A percentile compares a stretch with the other conserved stretches of the same genome.
phyloP scores from a whole-genome alignment of 2,113 vertebrate species.

The Salvelinus namaycush region DNA sequence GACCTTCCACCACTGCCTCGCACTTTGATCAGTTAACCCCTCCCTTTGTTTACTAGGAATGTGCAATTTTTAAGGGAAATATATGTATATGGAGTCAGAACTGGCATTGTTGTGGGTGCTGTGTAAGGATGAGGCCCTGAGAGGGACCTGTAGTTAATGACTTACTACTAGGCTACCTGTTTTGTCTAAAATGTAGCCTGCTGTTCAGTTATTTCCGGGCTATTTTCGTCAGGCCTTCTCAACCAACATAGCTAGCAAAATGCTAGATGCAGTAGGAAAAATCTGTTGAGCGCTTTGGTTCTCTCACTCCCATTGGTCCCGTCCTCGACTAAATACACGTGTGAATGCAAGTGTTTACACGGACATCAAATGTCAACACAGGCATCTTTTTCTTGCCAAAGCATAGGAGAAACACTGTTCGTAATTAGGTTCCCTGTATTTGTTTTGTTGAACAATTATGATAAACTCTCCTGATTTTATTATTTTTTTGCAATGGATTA shows the following conservation, averaged over 20 bases:
- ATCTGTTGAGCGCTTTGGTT: too few relatives aligned
- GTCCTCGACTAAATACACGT: too few relatives aligned
- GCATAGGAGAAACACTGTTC: not conserved
- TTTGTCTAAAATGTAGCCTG: not conserved
- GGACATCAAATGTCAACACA: not conserved
- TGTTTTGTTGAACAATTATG: conserved; percentile 44
- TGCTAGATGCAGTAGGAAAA: too few relatives aligned
- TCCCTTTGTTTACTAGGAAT: conserved; percentile 72
- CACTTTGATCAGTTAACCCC: conserved; percentile 79
- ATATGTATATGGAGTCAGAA: conserved; percentile 13
- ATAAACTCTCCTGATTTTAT: not conserved
- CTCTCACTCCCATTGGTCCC: too few relatives aligned
- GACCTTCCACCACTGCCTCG: conserved; percentile 79
- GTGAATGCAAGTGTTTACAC: not conserved
- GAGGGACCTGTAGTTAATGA: not conserved
- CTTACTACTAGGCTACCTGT: not conserved
- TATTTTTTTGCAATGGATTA: conserved; percentile 44
- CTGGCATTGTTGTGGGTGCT: not conserved
- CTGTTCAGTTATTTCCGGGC: conserved; percentile 13
- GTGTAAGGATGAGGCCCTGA: not conserved
- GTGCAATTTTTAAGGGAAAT: conserved; percentile 55
- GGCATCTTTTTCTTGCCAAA: not conserved
- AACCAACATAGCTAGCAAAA: too few relatives aligned
- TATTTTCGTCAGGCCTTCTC: conserved; percentile 14
- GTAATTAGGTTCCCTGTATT: conserved; percentile 22